A percentile compares a stretch with the other conserved stretches of the same genome.
Evolutionary conservation across 2,797 vertebrate genomes (phyloP).

Genomic region (Pitangus sulphuratus): DNA sequence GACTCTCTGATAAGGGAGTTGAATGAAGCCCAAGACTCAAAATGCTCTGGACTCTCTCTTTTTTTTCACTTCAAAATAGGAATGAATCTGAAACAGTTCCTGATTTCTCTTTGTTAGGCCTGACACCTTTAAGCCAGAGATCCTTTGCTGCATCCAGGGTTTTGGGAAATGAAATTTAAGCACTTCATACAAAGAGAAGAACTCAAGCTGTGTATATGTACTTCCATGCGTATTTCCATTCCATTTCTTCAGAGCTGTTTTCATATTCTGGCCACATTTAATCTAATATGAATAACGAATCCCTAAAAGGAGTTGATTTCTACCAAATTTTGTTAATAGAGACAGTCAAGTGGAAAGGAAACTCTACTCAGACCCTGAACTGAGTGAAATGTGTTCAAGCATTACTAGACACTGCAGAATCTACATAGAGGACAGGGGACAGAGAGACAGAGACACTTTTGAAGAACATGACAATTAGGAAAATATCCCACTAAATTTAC

Average conservation of each 20-base stretch:
- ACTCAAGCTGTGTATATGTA: background rate
- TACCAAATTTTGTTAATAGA: background rate
- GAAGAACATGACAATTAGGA: background rate
- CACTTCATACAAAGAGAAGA: background rate
- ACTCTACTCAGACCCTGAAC: background rate
- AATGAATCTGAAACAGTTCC: background rate
- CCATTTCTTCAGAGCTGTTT: background rate
- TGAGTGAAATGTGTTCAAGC: background rate
- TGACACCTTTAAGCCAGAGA: background rate
- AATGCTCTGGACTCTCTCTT: background rate
- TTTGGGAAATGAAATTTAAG: background rate
- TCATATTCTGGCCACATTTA: background rate
- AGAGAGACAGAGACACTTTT: background rate
- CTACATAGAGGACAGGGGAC: rapidly evolving
- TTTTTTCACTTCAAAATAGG: background rate
- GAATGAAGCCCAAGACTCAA: background rate
- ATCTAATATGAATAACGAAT: background rate
- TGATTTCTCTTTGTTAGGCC: background rate
- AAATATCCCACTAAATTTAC: background rate
- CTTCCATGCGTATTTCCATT: background rate
- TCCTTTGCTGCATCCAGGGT: background rate
- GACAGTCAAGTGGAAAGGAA: background rate
- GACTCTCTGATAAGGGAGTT: background rate
- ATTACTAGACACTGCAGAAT: background rate
- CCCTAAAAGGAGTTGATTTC: background rate